These are phyloP conservation scores for Coregonus ussuriensis DNA, from an alignment of 2,797 vertebrate genomes.

Conservation along the genomic window DNA sequence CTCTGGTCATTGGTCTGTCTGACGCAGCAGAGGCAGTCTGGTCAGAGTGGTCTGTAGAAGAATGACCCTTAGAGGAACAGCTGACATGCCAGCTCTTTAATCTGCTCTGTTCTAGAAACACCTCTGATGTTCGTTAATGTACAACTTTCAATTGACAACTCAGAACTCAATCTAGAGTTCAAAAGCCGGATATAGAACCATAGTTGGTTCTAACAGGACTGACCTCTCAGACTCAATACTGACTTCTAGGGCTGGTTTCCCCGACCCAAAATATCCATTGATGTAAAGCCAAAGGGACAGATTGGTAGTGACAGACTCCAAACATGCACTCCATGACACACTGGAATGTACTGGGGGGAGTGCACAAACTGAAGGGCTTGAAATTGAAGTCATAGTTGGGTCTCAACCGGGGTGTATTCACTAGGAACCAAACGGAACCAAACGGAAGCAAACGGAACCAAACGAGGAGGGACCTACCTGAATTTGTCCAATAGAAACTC, in stretches of 20 bases:
- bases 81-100: slow-evolving; percentile 1
- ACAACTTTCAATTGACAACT: slow-evolving; percentile 22
- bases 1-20: no score
- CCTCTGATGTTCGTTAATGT: slow-evolving; percentile 23
- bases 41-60: slow-evolving; percentile 17
- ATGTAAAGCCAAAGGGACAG: neutral
- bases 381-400: neutral
- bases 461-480: no score
- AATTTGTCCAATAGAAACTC: no score
- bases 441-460: no score
- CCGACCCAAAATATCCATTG: neutral
- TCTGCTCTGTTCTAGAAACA: slow-evolving; percentile 12
- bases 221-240: neutral
- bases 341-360: neutral
- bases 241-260: neutral
- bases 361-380: neutral
- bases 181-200: slow-evolving; percentile 9
- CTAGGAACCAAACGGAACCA: no score
- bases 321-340: neutral
- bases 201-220: slow-evolving; percentile 1
- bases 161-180: neutral
- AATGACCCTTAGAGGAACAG: slow-evolving; percentile 3
- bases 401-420: neutral
- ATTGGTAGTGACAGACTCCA: neutral
- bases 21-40: neutral